These are phyloP conservation scores for Leucoma salicis DNA, from an alignment of 2,888 invertebrate genomes.

Conservation along the genomic window DNA sequence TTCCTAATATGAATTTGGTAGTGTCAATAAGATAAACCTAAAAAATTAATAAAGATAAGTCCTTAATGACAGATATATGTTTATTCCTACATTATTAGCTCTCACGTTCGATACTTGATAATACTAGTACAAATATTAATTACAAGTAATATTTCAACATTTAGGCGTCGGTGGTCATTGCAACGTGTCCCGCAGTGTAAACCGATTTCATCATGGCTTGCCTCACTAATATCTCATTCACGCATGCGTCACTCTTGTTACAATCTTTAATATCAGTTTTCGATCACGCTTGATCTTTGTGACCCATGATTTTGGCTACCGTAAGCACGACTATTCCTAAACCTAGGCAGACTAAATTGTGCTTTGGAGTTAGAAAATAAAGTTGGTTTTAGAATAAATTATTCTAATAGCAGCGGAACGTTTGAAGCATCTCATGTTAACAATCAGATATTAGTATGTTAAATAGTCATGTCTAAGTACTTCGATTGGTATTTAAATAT, in stretches of 20 bases:
- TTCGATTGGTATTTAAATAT: slow-evolving; percentile 38
- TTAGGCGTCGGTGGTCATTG: slow-evolving; percentile 7
- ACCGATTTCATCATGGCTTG: slow-evolving; percentile 45
- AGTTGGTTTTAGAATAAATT: slow-evolving; percentile 25
- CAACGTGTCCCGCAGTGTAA: slow-evolving; percentile 26
- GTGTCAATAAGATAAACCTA: too few species aligned
- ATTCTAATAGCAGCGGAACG: slow-evolving; percentile 36
- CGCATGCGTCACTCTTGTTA: slow-evolving; percentile 71
- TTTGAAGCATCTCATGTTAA: slow-evolving; percentile 69
- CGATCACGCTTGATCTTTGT: slow-evolving; percentile 75
- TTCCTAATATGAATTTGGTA: too few species aligned
- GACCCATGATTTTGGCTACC: slow-evolving; percentile 79
- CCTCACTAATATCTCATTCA: slow-evolving; percentile 74
- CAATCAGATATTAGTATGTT: slow-evolving; percentile 73
- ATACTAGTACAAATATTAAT: slow-evolving; percentile 1
- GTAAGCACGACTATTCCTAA: slow-evolving; percentile 67
- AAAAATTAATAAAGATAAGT: not conserved
- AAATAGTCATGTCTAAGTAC: slow-evolving; percentile 51
- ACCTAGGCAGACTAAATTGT: slow-evolving; percentile 33
- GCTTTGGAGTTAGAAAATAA: slow-evolving; percentile 32
- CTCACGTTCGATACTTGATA: not conserved
- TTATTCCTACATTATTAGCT: not conserved
- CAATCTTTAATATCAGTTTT: slow-evolving; percentile 77
- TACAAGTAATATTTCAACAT: slow-evolving; percentile 11
- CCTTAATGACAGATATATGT: not conserved